phyloP scores from a whole-genome alignment of 2,888 invertebrate species.

The Conistra vaccinii region DNA sequence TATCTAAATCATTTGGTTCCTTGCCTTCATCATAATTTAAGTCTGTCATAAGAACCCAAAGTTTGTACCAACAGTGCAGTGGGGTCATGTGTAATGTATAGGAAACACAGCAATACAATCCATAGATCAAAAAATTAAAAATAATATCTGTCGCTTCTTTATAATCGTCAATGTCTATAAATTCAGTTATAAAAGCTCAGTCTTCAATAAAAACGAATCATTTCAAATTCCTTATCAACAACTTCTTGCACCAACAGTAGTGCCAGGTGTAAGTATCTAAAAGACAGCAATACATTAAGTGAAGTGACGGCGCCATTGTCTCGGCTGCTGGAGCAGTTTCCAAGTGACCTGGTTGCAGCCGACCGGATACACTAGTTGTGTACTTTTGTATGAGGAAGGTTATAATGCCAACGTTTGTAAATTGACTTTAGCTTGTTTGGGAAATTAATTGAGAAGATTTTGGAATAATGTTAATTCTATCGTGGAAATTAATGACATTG shows the following conservation, averaged over 20 bases:
- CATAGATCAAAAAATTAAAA: background rate
- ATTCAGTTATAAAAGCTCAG: background rate
- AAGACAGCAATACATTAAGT: conserved; percentile 77
- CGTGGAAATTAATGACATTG: no score
- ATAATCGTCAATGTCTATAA: background rate
- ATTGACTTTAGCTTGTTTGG: conserved; percentile 19
- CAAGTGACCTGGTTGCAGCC: conserved; percentile 74
- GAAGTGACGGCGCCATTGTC: conserved; percentile 69
- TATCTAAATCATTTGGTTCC: background rate
- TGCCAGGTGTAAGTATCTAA: conserved; percentile 53
- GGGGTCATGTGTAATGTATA: background rate
- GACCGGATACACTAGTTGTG: conserved; percentile 51
- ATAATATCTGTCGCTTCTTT: background rate
- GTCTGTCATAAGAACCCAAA: background rate
- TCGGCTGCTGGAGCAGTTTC: conserved; percentile 67
- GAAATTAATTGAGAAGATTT: background rate
- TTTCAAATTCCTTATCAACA: background rate
- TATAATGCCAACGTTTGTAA: conserved; percentile 8
- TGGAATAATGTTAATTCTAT: background rate
- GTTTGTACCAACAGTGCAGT: no score
- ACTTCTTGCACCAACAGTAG: conserved; percentile 25
- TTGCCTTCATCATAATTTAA: background rate
- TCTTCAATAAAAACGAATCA: background rate
- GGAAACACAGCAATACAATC: background rate
- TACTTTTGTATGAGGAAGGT: conserved; percentile 40